Evolutionary conservation across 2,888 invertebrate genomes (phyloP), one percentile per base, ranked within the genome.

Genomic region (Sympetrum striolatum): DNA sequence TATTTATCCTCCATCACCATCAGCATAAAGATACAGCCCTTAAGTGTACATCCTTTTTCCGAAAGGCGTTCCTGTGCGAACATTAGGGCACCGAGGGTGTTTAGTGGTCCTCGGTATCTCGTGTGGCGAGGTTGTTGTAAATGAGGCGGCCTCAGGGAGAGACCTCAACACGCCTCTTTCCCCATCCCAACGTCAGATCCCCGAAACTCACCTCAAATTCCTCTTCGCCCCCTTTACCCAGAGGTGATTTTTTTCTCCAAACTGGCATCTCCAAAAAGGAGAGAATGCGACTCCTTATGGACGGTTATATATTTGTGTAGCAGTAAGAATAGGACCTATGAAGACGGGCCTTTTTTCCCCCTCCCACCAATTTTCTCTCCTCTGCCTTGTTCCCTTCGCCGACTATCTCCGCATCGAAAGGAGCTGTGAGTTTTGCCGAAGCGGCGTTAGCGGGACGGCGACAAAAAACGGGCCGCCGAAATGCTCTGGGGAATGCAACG

Each of bases 1-100:
- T 86, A 86, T 86, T 86, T 86, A 86, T 86, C 86, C 86, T 86
- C 39, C 86, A 86, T 86, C 86, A 60, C 86, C 86, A 86, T 86
- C 86, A 86, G 60, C 86, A 82, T 86, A 86, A 86, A 86, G 86
- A 86, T 86, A 60, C 86, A 37, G 86, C 37, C 86, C 60, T 60
- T 64, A 64, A 86, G 58, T 64, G 86, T 60, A 64, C 58, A 86
- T 60, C 37, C 58, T 44, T 44, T 44, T 82, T 58, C 60, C 39
- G 60, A 31, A 60, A 86, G 37, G 86, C 86, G 86, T 82, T 82
- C 58, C 53, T 82, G 58, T n/a, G 86, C 86, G 86, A 64, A 86
- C 64, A 86, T 86, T 86, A 86, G 60, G 64, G 86, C 86, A 86
- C 86, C 60, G 86, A 86, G 86, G 58, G 86, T 86, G 86, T 86